Conservation (phyloP, 1,140 invertebrate species). For the Scaptodrosophila lebanonensis region DNA sequence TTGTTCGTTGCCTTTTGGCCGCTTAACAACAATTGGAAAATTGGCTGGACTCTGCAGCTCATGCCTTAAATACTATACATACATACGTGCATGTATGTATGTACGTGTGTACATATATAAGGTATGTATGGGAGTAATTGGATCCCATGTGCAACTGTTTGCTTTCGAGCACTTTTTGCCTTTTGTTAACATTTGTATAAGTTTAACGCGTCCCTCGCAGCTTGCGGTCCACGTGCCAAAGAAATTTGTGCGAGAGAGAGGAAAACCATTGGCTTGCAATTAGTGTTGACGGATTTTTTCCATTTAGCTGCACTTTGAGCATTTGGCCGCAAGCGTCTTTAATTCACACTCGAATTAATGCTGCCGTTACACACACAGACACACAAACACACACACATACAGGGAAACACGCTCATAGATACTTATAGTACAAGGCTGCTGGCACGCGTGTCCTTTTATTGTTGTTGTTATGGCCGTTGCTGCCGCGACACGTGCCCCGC, state of each 20-base stretch:
- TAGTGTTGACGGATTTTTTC: not conserved
- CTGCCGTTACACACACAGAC: not conserved
- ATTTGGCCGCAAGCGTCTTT: slow-evolving; percentile 50
- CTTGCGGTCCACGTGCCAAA: slow-evolving; percentile 58
- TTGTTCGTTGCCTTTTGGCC: slow-evolving; percentile 18
- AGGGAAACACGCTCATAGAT: slow-evolving; percentile 1
- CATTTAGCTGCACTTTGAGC: slow-evolving; percentile 3
- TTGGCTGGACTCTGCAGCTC: slow-evolving; percentile 61
- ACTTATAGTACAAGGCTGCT: too few relatives aligned
- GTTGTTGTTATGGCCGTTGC: not conserved
- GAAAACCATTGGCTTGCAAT: not conserved
- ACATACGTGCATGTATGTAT: too few relatives aligned
- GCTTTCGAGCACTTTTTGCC: slow-evolving; percentile 32
- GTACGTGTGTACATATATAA: too few relatives aligned
- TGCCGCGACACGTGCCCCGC: slow-evolving; percentile 19
- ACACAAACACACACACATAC: slow-evolving; percentile 10
- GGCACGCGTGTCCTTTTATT: not conserved
- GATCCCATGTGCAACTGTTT: slow-evolving; percentile 70
- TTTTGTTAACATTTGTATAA: slow-evolving; percentile 28
- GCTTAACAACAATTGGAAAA: slow-evolving; percentile 56
- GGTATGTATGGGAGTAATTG: too few relatives aligned
- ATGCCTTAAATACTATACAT: too few relatives aligned
- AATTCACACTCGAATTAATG: slow-evolving; percentile 63
- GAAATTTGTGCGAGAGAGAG: too few relatives aligned
- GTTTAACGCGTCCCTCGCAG: slow-evolving; percentile 30